Evolutionary conservation across 2,797 vertebrate species (phyloP).

Genomic region (Melanotaenia boesemani): DNA sequence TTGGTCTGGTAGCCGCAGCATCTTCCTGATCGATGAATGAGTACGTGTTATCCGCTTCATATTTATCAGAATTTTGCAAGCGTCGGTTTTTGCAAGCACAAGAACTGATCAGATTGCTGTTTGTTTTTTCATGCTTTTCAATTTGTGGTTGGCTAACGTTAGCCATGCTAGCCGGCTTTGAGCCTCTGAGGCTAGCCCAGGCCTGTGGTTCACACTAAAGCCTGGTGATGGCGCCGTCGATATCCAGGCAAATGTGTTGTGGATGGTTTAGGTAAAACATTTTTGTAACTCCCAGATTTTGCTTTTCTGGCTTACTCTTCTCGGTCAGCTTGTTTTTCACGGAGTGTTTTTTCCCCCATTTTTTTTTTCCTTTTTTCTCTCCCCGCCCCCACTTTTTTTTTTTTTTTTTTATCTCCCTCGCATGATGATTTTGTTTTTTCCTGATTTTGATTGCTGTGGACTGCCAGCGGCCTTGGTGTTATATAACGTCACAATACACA

Average conservation of each 20-base stretch:
- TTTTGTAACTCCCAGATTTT: constrained; percentile 41
- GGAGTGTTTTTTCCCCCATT: constrained; percentile 14
- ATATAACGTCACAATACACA: constrained; percentile 42
- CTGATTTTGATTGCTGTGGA: constrained; percentile 52
- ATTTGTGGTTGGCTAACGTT: constrained; percentile 54
- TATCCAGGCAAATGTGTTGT: constrained; percentile 50
- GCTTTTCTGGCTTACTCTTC: constrained; percentile 30
- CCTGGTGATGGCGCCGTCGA: constrained; percentile 66
- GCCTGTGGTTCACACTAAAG: constrained; percentile 51
- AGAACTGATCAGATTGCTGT: constrained; percentile 47
- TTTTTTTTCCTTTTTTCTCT: constrained; percentile 7
- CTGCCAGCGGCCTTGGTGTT: constrained; percentile 46
- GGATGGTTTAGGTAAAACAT: constrained; percentile 67
- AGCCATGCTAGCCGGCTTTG: constrained; percentile 59
- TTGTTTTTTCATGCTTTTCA: constrained; percentile 51
- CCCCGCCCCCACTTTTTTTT: background rate
- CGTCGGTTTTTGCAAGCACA: constrained; percentile 63
- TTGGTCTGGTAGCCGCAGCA: constrained; percentile 41
- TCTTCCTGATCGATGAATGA: constrained; percentile 25
- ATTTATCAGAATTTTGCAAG: constrained; percentile 41
- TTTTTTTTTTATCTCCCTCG: constrained; percentile 9
- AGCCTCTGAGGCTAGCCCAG: constrained; percentile 44
- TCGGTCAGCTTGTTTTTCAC: constrained; percentile 33
- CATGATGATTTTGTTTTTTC: constrained; percentile 37
- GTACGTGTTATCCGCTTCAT: constrained; percentile 24